Evolutionary conservation across 2,113 vertebrate genomes (phyloP), one percentile per base, ranked within the genome.

Genomic region (Octodon degus): DNA sequence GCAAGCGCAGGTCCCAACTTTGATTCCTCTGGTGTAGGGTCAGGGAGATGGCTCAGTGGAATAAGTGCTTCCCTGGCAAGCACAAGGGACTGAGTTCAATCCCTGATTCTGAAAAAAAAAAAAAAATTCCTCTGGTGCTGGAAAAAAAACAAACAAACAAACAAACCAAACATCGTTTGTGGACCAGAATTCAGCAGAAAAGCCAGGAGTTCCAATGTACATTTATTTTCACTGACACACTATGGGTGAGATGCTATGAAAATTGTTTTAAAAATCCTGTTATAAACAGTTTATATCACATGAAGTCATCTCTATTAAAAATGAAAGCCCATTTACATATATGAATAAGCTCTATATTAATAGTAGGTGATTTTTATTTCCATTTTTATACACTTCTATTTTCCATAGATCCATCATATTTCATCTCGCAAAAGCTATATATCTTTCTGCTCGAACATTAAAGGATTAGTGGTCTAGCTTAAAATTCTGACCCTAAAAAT

Each of bases 331-430:
- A 72, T 70, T 92, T 77, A 76, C 14, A 72, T 40, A 37, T 19
- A 85, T 32, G 20, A 90, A 72, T 80, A 95, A 95, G 80, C 72
- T 83, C 22, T 77, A 84, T 91, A n/a, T 76, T 96, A 94, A 74
- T 86, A 82, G 5, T 25, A 7, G 22, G 8, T 84, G 11, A 27
- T 70, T 91, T 81, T 93, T 62, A 82, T 62, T 92, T 93, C 83
- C n/a, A 20, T 37, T 93, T 87, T 88, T 40, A 81, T 77, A 87
- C 0, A 43, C 40, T 77, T 79, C 2, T 20, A 72, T 40, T 93
- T 88, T 84, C 70, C 79, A 92, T 47, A 76, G 17, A 62, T 83
- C 53, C 43, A 53, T 92, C 70, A 62, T 63, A 72, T 63, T 92
- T 86, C 92, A 10, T 58, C 83, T 74, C 94, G 60, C 62, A 50